Conservation (phyloP, 2,888 invertebrate genomes). For the Teleiodes luculella region DNA sequence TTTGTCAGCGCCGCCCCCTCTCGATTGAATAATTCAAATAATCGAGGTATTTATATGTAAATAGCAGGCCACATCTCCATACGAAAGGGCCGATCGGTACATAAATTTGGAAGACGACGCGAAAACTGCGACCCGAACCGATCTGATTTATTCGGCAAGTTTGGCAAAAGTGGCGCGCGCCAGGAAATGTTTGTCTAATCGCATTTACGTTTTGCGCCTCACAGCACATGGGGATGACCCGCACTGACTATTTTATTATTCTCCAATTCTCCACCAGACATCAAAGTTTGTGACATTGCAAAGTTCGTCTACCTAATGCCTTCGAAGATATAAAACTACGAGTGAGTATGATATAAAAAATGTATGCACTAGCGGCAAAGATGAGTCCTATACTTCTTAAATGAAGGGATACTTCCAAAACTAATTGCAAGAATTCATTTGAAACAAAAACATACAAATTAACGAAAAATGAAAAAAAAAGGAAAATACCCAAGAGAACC, state of each 20-base stretch:
- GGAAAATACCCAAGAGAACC: no score
- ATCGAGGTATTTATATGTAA: slow-evolving; percentile 79
- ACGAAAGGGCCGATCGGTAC: slow-evolving; percentile 79
- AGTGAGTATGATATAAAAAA: no score
- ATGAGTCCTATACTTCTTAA: no score
- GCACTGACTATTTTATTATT: slow-evolving; percentile 25
- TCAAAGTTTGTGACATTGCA: no score
- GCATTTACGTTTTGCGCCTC: slow-evolving; percentile 71
- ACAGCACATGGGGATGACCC: slow-evolving; percentile 47
- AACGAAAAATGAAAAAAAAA: no score
- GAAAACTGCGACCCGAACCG: slow-evolving; percentile 76
- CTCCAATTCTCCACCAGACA: slow-evolving; percentile 23
- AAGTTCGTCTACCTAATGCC: no score
- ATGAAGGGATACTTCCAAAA: no score
- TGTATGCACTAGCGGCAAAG: no score
- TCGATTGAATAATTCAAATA: slow-evolving; percentile 80
- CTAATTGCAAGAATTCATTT: no score
- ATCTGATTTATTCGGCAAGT: slow-evolving; percentile 76
- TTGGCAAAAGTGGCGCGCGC: slow-evolving; percentile 73
- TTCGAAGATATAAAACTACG: no score
- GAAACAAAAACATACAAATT: no score
- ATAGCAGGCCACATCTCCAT: slow-evolving; percentile 77
- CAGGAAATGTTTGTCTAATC: slow-evolving; percentile 79
- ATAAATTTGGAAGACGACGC: slow-evolving; percentile 78
- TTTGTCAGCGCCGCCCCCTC: slow-evolving; percentile 78